Conservation (phyloP, 2,888 invertebrate genomes). For the Apamea sordens region DNA sequence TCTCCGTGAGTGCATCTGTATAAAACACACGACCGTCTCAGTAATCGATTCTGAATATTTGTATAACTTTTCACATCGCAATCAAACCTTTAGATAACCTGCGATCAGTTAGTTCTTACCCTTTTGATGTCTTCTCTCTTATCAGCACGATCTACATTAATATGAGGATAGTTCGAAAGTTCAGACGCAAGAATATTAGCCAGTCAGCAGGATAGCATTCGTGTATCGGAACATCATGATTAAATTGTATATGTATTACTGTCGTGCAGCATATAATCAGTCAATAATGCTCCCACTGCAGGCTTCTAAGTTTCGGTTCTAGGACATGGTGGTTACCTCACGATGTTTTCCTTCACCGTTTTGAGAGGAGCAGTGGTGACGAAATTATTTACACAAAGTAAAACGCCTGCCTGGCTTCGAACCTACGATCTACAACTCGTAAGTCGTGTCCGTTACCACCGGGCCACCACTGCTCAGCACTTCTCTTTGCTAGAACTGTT, state of each 20-base stretch:
- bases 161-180: not conserved
- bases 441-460: not conserved
- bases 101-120: not conserved
- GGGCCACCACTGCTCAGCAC: not conserved
- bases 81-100: not conserved
- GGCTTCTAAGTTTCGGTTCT: not conserved
- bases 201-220: not conserved
- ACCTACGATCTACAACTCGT: not conserved
- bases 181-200: not conserved
- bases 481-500: not conserved
- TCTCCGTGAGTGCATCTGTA: constrained; percentile 16
- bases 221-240: no score
- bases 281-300: no score
- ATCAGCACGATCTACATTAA: not conserved
- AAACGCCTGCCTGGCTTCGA: no score
- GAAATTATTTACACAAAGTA: not conserved
- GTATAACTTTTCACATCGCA: not conserved
- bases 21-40: constrained; percentile 1
- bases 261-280: no score
- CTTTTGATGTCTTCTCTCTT: not conserved
- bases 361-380: not conserved
- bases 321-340: not conserved
- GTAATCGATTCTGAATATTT: constrained; percentile 14
- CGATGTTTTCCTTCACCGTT: not conserved
- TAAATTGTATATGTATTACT: no score